These are phyloP conservation scores for Lanius collurio DNA, from an alignment of 2,113 vertebrate genomes.

Conservation along the genomic window DNA sequence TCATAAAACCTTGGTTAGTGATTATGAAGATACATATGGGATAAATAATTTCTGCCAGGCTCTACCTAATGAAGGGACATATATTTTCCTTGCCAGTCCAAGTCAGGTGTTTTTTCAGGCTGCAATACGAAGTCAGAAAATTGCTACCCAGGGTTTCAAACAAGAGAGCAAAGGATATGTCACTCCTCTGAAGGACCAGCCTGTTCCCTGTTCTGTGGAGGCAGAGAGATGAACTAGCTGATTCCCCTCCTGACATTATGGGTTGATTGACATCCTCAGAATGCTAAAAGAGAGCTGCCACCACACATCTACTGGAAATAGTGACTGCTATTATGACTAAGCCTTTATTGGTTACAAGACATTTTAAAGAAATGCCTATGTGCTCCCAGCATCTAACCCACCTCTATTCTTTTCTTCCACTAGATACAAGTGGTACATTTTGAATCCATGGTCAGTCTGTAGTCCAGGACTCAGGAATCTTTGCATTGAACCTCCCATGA, in stretches of 20 bases:
- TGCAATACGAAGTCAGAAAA: not conserved
- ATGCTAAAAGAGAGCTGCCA: not conserved
- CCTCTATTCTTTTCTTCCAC: not conserved
- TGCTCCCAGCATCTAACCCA: not conserved
- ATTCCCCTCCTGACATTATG: not conserved
- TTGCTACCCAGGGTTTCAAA: not conserved
- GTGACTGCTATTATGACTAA: conserved; percentile 10
- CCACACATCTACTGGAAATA: conserved; percentile 40
- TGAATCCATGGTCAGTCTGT: not conserved
- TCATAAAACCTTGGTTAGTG: not conserved
- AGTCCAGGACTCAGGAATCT: not conserved
- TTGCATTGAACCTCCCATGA: not conserved
- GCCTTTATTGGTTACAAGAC: not conserved
- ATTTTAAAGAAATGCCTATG: not conserved
- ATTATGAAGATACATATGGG: not conserved
- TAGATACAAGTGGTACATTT: not conserved
- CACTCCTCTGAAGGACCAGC: not conserved
- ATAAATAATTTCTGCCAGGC: not conserved
- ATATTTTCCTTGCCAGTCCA: not conserved
- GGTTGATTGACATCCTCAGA: not conserved
- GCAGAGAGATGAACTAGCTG: not conserved
- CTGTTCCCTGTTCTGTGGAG: not conserved
- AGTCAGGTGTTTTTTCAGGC: not conserved
- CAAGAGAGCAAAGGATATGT: not conserved
- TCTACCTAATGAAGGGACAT: not conserved